Evolutionary conservation across 2,797 vertebrate genomes (phyloP).

Genomic region (Manis crassicaudata): DNA sequence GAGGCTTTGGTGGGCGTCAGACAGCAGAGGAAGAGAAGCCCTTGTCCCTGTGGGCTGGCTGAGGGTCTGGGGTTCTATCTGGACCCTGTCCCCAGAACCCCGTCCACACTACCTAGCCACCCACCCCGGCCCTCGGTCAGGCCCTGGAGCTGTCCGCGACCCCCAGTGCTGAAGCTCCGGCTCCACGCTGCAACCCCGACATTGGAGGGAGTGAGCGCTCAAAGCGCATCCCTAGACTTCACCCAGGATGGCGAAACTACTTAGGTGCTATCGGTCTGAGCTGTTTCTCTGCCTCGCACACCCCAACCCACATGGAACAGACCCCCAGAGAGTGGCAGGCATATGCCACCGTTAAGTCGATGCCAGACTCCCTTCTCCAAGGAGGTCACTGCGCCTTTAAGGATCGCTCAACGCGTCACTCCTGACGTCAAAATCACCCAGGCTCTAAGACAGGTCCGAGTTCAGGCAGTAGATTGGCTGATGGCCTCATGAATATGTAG

Average conservation of each 20-base stretch:
- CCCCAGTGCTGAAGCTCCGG: slow-evolving; percentile 82
- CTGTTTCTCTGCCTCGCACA: not conserved
- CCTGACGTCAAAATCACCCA: not conserved
- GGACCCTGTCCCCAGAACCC: not conserved
- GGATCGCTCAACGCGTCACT: not conserved
- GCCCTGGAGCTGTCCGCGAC: slow-evolving; percentile 86
- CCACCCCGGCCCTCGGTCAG: not conserved
- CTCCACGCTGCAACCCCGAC: slow-evolving; percentile 55
- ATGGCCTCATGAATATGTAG: not conserved
- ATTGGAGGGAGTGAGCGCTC: not conserved
- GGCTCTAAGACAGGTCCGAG: not conserved
- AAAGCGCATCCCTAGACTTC: not conserved
- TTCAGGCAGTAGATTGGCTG: slow-evolving; percentile 41
- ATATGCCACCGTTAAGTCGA: not conserved
- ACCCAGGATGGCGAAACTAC: not conserved
- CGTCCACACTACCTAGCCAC: not conserved
- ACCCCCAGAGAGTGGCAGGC: not conserved
- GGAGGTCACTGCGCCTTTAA: slow-evolving; percentile 31
- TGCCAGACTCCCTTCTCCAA: not conserved
- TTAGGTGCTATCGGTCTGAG: too few species aligned
- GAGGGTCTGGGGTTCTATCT: not conserved
- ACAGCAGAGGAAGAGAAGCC: not conserved
- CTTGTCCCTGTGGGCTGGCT: not conserved
- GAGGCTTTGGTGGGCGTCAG: not conserved
- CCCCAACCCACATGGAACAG: not conserved